phyloP scores from a whole-genome alignment of 2,888 invertebrate genomes.

The Stictocephala bisonia region DNA sequence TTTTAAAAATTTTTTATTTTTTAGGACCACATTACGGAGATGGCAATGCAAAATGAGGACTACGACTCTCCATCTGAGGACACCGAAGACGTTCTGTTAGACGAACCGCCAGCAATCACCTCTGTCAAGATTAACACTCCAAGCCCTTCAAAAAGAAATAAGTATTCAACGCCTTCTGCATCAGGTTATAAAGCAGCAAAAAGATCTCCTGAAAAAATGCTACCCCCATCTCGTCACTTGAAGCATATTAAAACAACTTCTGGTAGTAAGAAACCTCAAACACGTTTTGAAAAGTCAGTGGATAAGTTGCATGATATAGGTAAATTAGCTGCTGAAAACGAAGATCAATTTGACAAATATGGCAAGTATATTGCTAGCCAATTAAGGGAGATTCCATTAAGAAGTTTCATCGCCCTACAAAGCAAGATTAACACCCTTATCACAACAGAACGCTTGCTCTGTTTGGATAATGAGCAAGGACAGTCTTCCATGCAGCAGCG shows the following conservation, averaged over 20 bases:
- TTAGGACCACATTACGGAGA: slow-evolving; percentile 16
- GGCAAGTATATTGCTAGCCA: slow-evolving; percentile 11
- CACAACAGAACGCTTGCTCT: slow-evolving; percentile 11
- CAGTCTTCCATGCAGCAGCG: neutral
- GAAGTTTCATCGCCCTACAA: slow-evolving; percentile 22
- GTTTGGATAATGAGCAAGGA: neutral
- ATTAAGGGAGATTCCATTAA: slow-evolving; percentile 2
- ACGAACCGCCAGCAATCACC: neutral
- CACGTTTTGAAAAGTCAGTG: slow-evolving; percentile 34
- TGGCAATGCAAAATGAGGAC: slow-evolving; percentile 23
- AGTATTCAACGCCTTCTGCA: slow-evolving; percentile 11
- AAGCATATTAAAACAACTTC: slow-evolving; percentile 21
- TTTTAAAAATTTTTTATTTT: slow-evolving; percentile 16
- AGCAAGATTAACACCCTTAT: neutral
- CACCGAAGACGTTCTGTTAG: slow-evolving; percentile 12
- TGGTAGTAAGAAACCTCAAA: slow-evolving; percentile 26
- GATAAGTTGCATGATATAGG: slow-evolving; percentile 18
- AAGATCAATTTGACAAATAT: slow-evolving; percentile 19
- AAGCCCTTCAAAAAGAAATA: slow-evolving; percentile 15
- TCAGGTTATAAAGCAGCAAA: slow-evolving; percentile 22
- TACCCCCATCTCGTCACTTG: slow-evolving; percentile 6
- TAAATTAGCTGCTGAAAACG: neutral
- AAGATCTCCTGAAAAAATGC: slow-evolving; percentile 12
- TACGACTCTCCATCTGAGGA: slow-evolving; percentile 7
- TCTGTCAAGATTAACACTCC: neutral